Evolutionary conservation across 2,113 vertebrate species (phyloP).

Genomic region (Oryzias melastigma): DNA sequence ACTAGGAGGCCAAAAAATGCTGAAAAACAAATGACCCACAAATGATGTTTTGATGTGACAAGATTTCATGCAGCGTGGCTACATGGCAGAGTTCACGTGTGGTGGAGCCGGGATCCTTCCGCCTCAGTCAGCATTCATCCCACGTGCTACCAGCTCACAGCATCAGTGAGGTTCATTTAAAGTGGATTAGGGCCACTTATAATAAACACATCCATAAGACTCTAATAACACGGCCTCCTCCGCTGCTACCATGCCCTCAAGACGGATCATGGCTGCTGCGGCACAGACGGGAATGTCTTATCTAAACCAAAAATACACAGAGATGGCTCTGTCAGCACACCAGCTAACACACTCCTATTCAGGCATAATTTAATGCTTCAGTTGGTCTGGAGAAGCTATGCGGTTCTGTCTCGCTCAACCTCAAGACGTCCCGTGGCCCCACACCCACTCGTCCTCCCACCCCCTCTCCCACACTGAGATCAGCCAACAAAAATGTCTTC

Average conservation of each 20-base stretch:
- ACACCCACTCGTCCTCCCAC: background rate
- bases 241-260: constrained; percentile 26
- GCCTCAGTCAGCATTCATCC: constrained; percentile 32
- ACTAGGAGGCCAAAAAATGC: no score
- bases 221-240: constrained; percentile 41
- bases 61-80: no score
- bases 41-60: no score
- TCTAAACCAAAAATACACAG: constrained; percentile 23
- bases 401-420: constrained; percentile 62
- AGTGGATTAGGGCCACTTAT: constrained; percentile 59
- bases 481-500: constrained; percentile 74
- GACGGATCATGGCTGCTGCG: constrained; percentile 31
- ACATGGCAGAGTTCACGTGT: background rate
- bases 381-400: constrained; percentile 60
- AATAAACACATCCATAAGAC: constrained; percentile 57
- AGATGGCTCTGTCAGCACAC: constrained; percentile 40
- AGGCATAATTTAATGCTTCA: constrained; percentile 55
- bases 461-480: constrained; percentile 47
- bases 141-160: constrained; percentile 39
- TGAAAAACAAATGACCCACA: no score
- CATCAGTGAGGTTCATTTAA: constrained; percentile 42
- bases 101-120: constrained; percentile 11
- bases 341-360: constrained; percentile 47
- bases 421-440: constrained; percentile 33
- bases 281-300: constrained; percentile 36